Conservation (phyloP, 1,140 invertebrate species). For the Varroa destructor region DNA sequence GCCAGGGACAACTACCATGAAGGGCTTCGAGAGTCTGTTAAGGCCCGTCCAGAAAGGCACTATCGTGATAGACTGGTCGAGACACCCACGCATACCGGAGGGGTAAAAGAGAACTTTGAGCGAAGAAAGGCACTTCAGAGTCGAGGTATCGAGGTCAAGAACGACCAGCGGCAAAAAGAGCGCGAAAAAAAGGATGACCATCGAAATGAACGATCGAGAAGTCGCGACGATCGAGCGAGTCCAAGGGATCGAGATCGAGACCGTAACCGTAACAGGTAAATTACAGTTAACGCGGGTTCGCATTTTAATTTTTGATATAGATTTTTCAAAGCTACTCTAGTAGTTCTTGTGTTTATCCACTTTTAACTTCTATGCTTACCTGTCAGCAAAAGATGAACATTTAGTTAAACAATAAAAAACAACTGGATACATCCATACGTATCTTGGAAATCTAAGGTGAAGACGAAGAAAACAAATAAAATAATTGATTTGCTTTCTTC, state of each 20-base stretch:
- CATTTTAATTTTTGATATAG: no score
- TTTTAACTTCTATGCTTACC: no score
- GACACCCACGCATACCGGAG: conserved; percentile 82
- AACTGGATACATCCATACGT: no score
- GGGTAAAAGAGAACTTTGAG: conserved; percentile 63
- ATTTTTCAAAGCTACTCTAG: no score
- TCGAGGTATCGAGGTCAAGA: conserved; percentile 46
- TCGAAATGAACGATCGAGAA: conserved; percentile 32
- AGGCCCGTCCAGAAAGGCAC: conserved; percentile 44
- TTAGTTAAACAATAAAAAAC: no score
- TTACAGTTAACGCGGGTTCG: no score
- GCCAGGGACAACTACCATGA: neutral
- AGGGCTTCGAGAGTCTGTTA: conserved; percentile 29
- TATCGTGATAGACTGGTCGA: conserved; percentile 64
- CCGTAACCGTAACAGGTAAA: conserved; percentile 24
- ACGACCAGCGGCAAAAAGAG: conserved; percentile 37
- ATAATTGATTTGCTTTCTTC: no score
- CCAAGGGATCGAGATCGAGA: conserved; percentile 28
- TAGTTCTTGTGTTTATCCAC: no score
- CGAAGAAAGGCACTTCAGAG: conserved; percentile 49
- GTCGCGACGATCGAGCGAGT: conserved; percentile 32
- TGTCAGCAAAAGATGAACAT: no score
- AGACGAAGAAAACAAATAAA: no score
- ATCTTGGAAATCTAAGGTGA: no score
- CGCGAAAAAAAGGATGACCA: conserved; percentile 36